Conservation (phyloP, 2,113 vertebrate genomes). For the Candoia aspera region DNA sequence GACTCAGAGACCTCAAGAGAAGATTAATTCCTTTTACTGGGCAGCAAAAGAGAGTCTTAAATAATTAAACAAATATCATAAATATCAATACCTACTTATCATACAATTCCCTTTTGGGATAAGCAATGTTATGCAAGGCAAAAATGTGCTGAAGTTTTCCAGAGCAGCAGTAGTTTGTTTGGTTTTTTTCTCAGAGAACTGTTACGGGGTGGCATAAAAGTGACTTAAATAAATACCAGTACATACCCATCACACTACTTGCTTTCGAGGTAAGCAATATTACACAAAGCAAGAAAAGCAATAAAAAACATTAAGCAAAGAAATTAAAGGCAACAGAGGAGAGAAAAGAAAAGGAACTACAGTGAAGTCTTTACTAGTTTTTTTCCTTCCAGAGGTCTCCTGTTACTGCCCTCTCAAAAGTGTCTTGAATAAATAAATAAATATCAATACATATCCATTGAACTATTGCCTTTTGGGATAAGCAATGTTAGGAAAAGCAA, state of each 20-base stretch:
- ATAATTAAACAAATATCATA: neutral
- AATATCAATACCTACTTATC: neutral
- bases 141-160: neutral
- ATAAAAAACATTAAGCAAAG: neutral
- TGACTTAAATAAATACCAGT: neutral
- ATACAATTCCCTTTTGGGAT: neutral
- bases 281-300: neutral
- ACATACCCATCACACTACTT: neutral
- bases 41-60: neutral
- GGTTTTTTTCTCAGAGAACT: neutral
- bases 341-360: neutral
- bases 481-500: neutral
- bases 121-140: neutral
- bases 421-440: neutral
- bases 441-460: neutral
- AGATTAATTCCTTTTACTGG: neutral
- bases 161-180: neutral
- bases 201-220: neutral
- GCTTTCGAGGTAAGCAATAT: neutral
- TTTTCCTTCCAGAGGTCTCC: neutral
- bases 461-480: neutral
- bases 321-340: neutral
- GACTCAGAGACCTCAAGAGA: neutral
- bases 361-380: neutral
- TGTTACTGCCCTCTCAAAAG: neutral